Conservation (phyloP, 1,140 invertebrate species). For the Halyomorpha halys region DNA sequence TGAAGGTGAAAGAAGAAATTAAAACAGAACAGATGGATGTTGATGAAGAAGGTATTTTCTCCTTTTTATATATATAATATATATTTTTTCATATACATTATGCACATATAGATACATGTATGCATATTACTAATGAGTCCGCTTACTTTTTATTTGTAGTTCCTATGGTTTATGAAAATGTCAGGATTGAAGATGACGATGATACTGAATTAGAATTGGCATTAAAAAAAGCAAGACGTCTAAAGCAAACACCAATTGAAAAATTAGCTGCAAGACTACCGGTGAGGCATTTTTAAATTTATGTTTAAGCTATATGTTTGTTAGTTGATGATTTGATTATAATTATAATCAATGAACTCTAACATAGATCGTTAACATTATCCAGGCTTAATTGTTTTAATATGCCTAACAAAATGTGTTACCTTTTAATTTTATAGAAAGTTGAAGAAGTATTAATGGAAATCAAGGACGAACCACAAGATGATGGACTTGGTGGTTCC, state of each 20-base stretch:
- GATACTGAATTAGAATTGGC: conserved; percentile 63
- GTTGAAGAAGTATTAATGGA: conserved; percentile 34
- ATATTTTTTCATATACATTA: too few relatives aligned
- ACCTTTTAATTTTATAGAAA: conserved; percentile 16
- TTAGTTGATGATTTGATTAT: too few relatives aligned
- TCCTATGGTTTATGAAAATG: conserved; percentile 31
- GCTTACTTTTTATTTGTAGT: not conserved
- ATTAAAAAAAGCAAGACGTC: conserved; percentile 58
- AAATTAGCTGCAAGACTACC: conserved; percentile 8
- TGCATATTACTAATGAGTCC: not conserved
- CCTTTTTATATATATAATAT: too few relatives aligned
- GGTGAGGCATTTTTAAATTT: not conserved
- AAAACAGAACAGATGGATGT: conserved; percentile 30
- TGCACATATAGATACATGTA: too few relatives aligned
- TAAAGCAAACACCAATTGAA: conserved; percentile 43
- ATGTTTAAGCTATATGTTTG: not conserved
- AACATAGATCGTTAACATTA: too few relatives aligned
- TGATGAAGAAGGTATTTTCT: conserved; percentile 8
- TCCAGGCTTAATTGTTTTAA: too few relatives aligned
- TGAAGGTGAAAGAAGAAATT: conserved; percentile 3
- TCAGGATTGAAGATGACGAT: conserved; percentile 62
- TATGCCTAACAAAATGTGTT: not conserved
- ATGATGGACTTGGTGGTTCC: conserved; percentile 36
- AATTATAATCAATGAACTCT: too few relatives aligned
- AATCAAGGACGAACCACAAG: conserved; percentile 39